Conservation (phyloP, 2,888 invertebrate genomes). For the Pachydiplax longipennis region DNA sequence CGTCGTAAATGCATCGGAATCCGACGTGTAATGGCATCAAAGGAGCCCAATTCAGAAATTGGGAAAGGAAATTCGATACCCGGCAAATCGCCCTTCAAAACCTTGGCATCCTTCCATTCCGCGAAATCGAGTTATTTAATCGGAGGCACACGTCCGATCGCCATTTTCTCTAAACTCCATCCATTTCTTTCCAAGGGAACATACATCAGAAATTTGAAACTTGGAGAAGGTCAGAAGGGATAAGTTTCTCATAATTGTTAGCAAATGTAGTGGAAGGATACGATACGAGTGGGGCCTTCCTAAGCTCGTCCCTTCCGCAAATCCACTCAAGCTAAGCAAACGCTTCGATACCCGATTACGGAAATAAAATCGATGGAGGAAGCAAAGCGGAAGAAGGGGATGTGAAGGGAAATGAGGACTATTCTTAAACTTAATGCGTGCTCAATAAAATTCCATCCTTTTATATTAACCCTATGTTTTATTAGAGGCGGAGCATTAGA, state of each 20-base stretch:
- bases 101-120: background rate
- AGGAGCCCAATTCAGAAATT: too few species aligned
- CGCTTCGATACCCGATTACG: background rate
- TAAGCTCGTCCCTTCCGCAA: background rate
- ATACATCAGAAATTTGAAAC: background rate
- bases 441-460: too few species aligned
- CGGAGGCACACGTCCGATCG: background rate
- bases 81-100: background rate
- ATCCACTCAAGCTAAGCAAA: background rate
- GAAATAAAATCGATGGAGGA: background rate
- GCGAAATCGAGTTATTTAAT: background rate
- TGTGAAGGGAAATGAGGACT: too few species aligned
- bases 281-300: background rate
- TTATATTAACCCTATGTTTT: too few species aligned
- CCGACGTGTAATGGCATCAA: too few species aligned
- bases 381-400: background rate
- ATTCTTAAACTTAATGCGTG: too few species aligned
- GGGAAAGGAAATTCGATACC: too few species aligned
- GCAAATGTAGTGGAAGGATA: background rate
- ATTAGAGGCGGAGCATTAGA: too few species aligned
- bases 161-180: background rate
- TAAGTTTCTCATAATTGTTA: background rate
- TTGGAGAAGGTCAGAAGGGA: background rate
- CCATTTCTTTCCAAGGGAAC: background rate
- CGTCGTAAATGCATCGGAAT: too few species aligned